Base-by-base conservation (phyloP, 1,140 invertebrate genomes). In the Ptiloglossa arizonensis region DNA sequence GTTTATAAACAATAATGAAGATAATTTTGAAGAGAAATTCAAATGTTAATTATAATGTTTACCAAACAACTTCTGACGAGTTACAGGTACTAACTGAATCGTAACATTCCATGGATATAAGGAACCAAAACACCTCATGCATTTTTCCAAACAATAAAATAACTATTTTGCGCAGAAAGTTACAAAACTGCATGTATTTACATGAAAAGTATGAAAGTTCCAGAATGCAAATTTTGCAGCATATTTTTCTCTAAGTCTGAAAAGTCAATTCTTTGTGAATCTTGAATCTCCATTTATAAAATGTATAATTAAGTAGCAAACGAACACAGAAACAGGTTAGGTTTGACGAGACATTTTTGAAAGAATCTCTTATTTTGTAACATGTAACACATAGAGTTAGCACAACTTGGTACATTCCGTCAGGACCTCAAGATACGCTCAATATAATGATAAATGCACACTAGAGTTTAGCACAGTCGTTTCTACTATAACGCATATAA, bases 381-480 rank as follows among this genome's bases (percentile, higher is more conserved):
- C 35, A 50, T 24, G 38, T 71, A 77, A 71, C 22, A 32, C 11
- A n/a, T 52, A 71, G 48, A 69, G 32, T 59, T 77, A 71, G 48
- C 48, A 62, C 17, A 35, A 54, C 67, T 63, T 71, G 35, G 50
- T 62, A 77, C 75, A 77, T 77, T 77, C 75, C 75, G 75, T 44
- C 46, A 77, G 32, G 56, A 76, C 67, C 41, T 68, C 64, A 63
- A 75, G 44, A 68, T 57, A 46, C 73, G 63, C 52, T 68, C 73
- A 74, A 75, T 68, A 75, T 75, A 68, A 59, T 19, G 22, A 76
- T 48, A 66, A 48, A 59, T 38, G 24, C 35, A 41, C 27, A 66
- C 11, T 66, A 74, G 62, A 19, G 41, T 56, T 44, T 64, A 56
- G 19, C 19, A 56, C n/a, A 44, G 32, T 66, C 27, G 35, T 54